Percentiles rank a stretch among this genome's conserved stretches.
Conservation (phyloP, 2,113 vertebrate species). For the Pseudopipra pipra region DNA sequence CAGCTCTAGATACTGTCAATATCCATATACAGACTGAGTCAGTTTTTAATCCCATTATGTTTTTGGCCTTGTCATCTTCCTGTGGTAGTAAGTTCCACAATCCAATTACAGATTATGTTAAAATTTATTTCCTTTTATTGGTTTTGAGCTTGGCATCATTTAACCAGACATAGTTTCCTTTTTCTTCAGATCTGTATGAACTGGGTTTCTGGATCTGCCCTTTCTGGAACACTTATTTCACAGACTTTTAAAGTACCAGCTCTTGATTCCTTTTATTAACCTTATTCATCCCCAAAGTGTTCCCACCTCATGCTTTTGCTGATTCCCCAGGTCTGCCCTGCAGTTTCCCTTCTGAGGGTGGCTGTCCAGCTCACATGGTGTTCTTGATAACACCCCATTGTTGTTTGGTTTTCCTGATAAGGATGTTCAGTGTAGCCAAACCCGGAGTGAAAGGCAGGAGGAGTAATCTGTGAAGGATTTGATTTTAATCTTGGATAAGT, state of each 20-base stretch:
- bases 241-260: neutral
- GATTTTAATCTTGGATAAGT: conserved; percentile 21
- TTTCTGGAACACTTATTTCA: neutral
- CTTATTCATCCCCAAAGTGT: neutral
- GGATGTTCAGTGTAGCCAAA: neutral
- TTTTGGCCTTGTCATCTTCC: conserved; percentile 28
- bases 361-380: neutral
- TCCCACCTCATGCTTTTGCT: neutral
- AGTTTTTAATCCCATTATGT: conserved; percentile 38
- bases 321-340: neutral
- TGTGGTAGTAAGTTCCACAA: neutral
- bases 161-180: neutral
- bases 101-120: conserved; percentile 22
- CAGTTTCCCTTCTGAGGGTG: neutral
- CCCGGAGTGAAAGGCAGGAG: neutral
- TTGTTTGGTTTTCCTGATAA: neutral
- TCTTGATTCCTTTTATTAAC: neutral
- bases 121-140: conserved; percentile 20
- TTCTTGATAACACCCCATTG: neutral
- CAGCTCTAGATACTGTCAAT: neutral
- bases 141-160: neutral
- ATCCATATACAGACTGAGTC: neutral
- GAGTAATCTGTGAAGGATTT: neutral
- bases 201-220: neutral
- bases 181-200: neutral